Conservation (phyloP, 2,888 invertebrate genomes). For the Sarcophaga subvicina region DNA sequence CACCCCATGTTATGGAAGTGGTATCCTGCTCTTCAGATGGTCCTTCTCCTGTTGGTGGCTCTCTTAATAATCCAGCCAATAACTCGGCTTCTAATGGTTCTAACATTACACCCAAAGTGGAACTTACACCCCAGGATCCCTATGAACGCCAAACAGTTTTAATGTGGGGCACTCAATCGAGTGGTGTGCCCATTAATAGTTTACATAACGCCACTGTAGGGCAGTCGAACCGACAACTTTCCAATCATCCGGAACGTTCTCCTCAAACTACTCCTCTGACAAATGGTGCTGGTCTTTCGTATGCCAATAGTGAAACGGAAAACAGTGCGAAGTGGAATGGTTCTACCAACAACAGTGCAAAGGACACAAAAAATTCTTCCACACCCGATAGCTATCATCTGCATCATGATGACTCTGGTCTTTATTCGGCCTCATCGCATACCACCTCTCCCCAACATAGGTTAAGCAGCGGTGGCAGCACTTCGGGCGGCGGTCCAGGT, state of each 20-base stretch:
- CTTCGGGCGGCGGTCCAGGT: conserved; percentile 44
- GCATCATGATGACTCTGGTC: conserved; percentile 77
- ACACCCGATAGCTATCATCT: conserved; percentile 78
- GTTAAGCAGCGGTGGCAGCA: conserved; percentile 68
- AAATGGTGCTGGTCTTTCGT: conserved; percentile 77
- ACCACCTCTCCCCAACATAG: conserved; percentile 78
- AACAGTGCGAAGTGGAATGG: conserved; percentile 78
- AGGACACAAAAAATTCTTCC: conserved; percentile 72
- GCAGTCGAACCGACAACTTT: conserved; percentile 49
- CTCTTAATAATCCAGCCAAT: conserved; percentile 72
- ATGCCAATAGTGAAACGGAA: conserved; percentile 71
- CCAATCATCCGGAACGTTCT: conserved; percentile 77
- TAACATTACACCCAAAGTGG: conserved; percentile 79
- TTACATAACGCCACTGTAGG: conserved; percentile 67
- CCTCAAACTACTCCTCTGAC: conserved; percentile 80
- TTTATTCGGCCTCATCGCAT: conserved; percentile 78
- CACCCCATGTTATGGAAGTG: conserved; percentile 82
- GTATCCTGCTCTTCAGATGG: conserved; percentile 82
- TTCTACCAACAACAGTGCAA: conserved; percentile 66
- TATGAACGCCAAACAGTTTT: conserved; percentile 92
- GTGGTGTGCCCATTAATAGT: conserved; percentile 81
- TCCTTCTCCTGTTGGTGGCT: conserved; percentile 79
- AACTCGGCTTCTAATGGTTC: conserved; percentile 71
- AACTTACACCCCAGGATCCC: conserved; percentile 78
- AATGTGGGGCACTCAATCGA: conserved; percentile 91